These are phyloP conservation scores for Oscheius onirici DNA, from an alignment of 2,888 invertebrate species.

Conservation along the genomic window DNA sequence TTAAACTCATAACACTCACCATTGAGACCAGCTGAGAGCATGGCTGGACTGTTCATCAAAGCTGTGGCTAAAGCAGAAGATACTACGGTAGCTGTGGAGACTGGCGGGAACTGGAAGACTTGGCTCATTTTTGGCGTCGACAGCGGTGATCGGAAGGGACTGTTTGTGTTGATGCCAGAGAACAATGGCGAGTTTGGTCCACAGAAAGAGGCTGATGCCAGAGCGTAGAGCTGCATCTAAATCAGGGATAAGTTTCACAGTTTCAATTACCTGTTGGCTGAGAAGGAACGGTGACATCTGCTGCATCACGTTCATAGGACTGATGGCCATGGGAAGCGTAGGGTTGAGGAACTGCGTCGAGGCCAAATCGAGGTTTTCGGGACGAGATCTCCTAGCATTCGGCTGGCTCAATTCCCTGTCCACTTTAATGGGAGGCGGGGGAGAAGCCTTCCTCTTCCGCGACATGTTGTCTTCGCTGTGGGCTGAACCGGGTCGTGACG, in stretches of 20 bases:
- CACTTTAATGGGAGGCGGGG: conserved; percentile 20
- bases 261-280: conserved; percentile 35
- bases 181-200: conserved; percentile 34
- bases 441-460: conserved; percentile 28
- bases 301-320: conserved; percentile 24
- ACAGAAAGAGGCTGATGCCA: conserved; percentile 39
- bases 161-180: conserved; percentile 2
- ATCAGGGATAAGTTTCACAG: not conserved
- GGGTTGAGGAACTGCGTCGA: conserved; percentile 33
- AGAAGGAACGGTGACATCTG: conserved; percentile 35
- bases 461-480: conserved; percentile 19
- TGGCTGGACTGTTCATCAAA: conserved; percentile 19
- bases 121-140: conserved; percentile 24
- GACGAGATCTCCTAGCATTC: conserved; percentile 17
- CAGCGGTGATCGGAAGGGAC: conserved; percentile 27
- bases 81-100: conserved; percentile 11
- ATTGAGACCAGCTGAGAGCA: conserved; percentile 17
- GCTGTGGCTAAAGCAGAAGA: not conserved
- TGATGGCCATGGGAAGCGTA: conserved; percentile 26
- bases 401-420: not conserved
- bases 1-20: not conserved
- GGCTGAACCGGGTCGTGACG: conserved; percentile 27
- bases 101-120: conserved; percentile 34
- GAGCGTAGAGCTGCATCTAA: conserved; percentile 22
- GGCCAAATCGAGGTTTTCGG: conserved; percentile 36